These are phyloP conservation scores for Aplysina aerophoba DNA, from an alignment of 37 sponge, comb jelly and placozoan species.

Conservation along the genomic window DNA sequence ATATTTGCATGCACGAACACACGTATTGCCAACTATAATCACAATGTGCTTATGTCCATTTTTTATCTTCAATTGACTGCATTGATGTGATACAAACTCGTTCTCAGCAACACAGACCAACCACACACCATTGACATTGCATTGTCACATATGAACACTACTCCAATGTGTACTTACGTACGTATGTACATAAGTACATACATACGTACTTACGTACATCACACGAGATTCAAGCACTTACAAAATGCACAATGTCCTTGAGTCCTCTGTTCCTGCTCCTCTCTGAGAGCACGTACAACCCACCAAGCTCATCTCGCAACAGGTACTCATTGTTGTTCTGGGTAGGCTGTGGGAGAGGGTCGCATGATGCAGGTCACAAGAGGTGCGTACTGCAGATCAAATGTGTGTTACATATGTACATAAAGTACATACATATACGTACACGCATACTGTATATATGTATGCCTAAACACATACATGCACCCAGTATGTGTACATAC, in stretches of 20 bases:
- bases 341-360: neutral
- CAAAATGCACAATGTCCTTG: constrained; percentile 32
- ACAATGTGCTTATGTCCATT: too few species aligned
- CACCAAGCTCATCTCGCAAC: constrained; percentile 6
- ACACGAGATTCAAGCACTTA: neutral
- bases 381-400: too few species aligned
- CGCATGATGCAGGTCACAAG: too few species aligned
- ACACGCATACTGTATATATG: neutral
- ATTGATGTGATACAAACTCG: too few species aligned
- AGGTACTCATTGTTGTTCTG: constrained; percentile 15
- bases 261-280: constrained; percentile 21
- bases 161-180: constrained; percentile 2
- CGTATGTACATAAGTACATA: neutral
- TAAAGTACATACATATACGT: too few species aligned
- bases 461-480: too few species aligned
- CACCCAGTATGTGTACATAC: too few species aligned
- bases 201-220: neutral
- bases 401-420: too few species aligned
- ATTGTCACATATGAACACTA: constrained; percentile 5
- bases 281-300: constrained; percentile 23
- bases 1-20: constrained; percentile 13
- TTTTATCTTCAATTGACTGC: too few species aligned
- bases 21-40: neutral
- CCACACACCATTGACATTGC: too few species aligned
- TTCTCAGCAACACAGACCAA: neutral